phyloP scores from a whole-genome alignment of 1,140 invertebrate species.

The Lordiphosa collinella region DNA sequence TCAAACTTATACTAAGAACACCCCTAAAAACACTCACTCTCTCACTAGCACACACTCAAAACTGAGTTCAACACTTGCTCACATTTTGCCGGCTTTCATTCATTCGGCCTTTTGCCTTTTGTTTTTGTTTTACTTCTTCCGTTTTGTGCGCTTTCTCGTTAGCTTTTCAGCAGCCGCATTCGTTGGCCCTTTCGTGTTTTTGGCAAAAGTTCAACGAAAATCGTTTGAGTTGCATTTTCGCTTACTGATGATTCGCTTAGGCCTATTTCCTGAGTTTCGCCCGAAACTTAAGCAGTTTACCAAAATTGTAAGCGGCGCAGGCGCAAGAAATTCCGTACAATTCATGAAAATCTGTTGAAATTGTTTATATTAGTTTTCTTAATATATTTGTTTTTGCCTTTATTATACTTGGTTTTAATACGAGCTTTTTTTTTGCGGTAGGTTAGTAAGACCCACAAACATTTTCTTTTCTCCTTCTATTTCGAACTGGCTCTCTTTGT shows the following conservation, averaged over 20 bases:
- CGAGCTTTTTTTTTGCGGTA: conserved; percentile 55
- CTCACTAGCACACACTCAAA: background rate
- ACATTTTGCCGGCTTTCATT: conserved; percentile 21
- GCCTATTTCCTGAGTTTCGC: conserved; percentile 43
- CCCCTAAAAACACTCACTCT: background rate
- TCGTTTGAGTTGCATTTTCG: conserved; percentile 55
- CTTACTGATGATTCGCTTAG: conserved; percentile 70
- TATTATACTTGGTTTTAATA: conserved; percentile 5
- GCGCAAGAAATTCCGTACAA: conserved; percentile 32
- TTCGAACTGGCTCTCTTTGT: conserved; percentile 24
- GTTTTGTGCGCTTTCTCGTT: conserved; percentile 23
- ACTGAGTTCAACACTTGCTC: background rate
- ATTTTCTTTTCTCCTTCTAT: background rate
- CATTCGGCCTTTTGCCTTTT: conserved; percentile 26
- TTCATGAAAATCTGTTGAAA: no score
- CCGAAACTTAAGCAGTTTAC: conserved; percentile 18
- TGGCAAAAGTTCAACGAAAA: conserved; percentile 47
- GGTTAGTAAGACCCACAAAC: conserved; percentile 50
- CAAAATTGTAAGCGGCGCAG: conserved; percentile 40
- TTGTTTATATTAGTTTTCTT: no score
- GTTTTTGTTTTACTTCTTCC: conserved; percentile 56
- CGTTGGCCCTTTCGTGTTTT: conserved; percentile 43
- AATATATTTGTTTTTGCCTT: background rate
- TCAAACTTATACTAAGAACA: conserved; percentile 7
- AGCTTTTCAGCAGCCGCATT: conserved; percentile 1